Conservation (phyloP, 2,797 vertebrate genomes). For the Cyprinella venusta region DNA sequence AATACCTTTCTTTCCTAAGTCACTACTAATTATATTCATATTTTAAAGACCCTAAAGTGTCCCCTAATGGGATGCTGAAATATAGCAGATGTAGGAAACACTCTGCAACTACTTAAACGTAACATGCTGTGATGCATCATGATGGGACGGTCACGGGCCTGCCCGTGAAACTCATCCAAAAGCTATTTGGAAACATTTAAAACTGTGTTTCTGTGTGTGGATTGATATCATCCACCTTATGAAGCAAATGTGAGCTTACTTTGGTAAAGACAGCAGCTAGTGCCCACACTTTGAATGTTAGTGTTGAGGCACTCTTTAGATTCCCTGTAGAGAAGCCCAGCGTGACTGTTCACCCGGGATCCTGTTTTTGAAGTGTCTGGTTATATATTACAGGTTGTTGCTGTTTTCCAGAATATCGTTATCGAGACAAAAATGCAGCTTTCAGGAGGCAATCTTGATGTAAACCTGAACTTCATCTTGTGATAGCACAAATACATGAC, state of each 20-base stretch:
- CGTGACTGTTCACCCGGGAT: slow-evolving; percentile 26
- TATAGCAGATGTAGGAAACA: not conserved
- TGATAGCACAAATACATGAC: not conserved
- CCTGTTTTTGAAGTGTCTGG: slow-evolving; percentile 22
- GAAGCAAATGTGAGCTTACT: slow-evolving; percentile 44
- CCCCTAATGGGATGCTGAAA: slow-evolving; percentile 19
- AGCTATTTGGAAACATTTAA: slow-evolving; percentile 24
- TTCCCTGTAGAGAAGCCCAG: slow-evolving; percentile 28
- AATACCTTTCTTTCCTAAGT: not conserved
- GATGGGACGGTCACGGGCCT: slow-evolving; percentile 47
- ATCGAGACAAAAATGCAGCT: slow-evolving; percentile 15
- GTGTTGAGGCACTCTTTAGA: slow-evolving; percentile 34
- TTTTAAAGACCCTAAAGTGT: slow-evolving; percentile 23
- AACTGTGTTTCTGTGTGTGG: slow-evolving; percentile 18
- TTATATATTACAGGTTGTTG: slow-evolving; percentile 11
- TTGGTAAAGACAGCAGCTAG: slow-evolving; percentile 49
- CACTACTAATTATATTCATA: not conserved
- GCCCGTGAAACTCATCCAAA: slow-evolving; percentile 38
- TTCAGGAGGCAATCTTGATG: slow-evolving; percentile 22
- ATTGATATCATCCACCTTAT: not conserved
- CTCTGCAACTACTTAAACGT: slow-evolving; percentile 25
- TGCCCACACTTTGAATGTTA: slow-evolving; percentile 28
- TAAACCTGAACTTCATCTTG: slow-evolving; percentile 29
- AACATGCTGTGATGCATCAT: slow-evolving; percentile 33
- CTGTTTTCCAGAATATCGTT: slow-evolving; percentile 11